A percentile compares a stretch with the other conserved stretches of the same genome.
Conservation (phyloP, 2,888 invertebrate genomes). For the Amaurobius ferox region DNA sequence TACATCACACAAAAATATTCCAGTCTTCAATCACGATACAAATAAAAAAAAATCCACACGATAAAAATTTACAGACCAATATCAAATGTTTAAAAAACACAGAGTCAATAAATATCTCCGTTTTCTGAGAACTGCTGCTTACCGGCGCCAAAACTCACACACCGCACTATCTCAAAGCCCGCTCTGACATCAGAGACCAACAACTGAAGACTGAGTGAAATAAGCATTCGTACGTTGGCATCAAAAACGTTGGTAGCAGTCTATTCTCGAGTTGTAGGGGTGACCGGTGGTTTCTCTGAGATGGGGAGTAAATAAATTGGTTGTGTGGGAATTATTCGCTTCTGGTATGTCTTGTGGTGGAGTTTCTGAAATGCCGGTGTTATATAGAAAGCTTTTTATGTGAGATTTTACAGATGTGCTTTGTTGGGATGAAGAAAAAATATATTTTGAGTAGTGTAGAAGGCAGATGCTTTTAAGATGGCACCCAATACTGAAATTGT, state of each 20-base stretch:
- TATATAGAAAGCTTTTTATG: not conserved
- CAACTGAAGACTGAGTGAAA: slow-evolving; percentile 14
- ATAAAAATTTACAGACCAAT: not conserved
- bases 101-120: not conserved
- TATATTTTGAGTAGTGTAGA: not conserved
- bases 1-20: not conserved
- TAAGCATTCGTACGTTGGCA: slow-evolving; percentile 9
- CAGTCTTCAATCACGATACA: not conserved
- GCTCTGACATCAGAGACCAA: not conserved
- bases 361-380: not conserved
- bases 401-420: slow-evolving; percentile 16
- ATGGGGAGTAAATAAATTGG: not conserved
- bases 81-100: not conserved
- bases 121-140: not conserved
- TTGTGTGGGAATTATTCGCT: slow-evolving; percentile 7
- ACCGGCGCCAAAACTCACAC: not conserved
- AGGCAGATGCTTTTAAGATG: not conserved
- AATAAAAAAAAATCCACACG: not conserved
- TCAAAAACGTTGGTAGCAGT: slow-evolving; percentile 7
- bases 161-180: not conserved
- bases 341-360: not conserved
- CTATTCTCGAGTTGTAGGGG: slow-evolving; percentile 2
- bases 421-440: not conserved
- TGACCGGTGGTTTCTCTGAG: not conserved
- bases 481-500: too few relatives aligned